Conservation (phyloP, 2,797 vertebrate genomes). For the Nasua narica region DNA sequence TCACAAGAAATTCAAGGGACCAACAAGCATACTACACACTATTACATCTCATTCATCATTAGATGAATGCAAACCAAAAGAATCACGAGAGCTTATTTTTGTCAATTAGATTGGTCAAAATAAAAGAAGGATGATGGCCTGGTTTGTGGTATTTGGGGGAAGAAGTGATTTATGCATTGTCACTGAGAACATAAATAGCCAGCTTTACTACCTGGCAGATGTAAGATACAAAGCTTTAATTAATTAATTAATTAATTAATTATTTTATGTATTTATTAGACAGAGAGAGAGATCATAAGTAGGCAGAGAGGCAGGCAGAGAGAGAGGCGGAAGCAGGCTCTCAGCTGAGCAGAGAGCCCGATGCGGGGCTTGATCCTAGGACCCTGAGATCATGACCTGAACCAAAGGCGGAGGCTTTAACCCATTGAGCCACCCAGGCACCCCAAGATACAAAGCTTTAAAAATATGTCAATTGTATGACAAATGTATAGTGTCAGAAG, state of each 20-base stretch:
- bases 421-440: no score
- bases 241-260: no score
- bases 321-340: no score
- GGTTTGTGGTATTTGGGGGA: not conserved
- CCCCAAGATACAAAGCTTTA: not conserved
- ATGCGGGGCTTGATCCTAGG: no score
- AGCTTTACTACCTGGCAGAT: not conserved
- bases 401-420: no score
- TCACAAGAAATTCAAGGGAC: not conserved
- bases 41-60: not conserved
- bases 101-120: not conserved
- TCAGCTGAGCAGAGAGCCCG: no score
- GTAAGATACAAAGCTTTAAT: not conserved
- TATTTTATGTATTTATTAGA: no score
- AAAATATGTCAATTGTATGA: not conserved
- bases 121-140: not conserved
- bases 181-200: not conserved
- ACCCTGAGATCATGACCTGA: no score
- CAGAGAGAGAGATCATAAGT: no score
- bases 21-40: not conserved
- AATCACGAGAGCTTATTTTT: not conserved
- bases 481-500: not conserved
- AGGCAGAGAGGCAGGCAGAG: no score
- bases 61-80: not conserved
- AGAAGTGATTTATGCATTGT: accelerated